Conservation (phyloP, 1,140 invertebrate genomes). For the Halictus rubicundus region DNA sequence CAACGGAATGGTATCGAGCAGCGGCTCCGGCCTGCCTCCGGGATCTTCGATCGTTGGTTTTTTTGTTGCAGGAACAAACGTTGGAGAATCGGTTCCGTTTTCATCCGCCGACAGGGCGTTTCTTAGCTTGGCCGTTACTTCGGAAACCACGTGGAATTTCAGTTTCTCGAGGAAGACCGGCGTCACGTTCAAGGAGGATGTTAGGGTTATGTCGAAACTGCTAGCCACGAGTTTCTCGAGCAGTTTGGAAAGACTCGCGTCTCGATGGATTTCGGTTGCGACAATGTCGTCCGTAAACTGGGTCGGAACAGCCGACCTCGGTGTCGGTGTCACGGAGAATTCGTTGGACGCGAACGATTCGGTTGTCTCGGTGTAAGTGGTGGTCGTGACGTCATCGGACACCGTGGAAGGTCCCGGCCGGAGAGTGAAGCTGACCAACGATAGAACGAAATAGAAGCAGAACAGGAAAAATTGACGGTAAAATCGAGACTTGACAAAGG, state of each 20-base stretch:
- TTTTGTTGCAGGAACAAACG: constrained; percentile 4
- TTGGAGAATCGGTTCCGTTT: constrained; percentile 14
- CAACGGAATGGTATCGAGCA: neutral
- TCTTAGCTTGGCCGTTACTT: constrained; percentile 40
- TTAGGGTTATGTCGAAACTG: constrained; percentile 57
- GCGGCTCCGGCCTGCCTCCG: neutral
- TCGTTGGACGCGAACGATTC: neutral
- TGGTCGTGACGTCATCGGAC: constrained; percentile 33
- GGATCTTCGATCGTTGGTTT: constrained; percentile 22
- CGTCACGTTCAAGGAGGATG: constrained; percentile 58
- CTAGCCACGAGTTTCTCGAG: constrained; percentile 64
- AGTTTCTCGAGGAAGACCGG: constrained; percentile 61
- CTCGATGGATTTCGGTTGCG: constrained; percentile 35
- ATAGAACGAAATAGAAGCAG: constrained; percentile 93
- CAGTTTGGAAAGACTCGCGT: constrained; percentile 28
- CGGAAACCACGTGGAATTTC: constrained; percentile 38
- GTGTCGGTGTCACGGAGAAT: neutral
- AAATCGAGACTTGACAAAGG: constrained; percentile 96
- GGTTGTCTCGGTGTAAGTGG: neutral
- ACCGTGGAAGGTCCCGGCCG: constrained; percentile 86
- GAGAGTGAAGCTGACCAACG: constrained; percentile 91
- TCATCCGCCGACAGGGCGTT: constrained; percentile 28
- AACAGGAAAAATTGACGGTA: constrained; percentile 96
- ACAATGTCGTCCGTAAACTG: neutral
- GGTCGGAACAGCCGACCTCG: neutral